Conservation (phyloP, 2,113 vertebrate genomes). For the Protobothrops flavoviridis region DNA sequence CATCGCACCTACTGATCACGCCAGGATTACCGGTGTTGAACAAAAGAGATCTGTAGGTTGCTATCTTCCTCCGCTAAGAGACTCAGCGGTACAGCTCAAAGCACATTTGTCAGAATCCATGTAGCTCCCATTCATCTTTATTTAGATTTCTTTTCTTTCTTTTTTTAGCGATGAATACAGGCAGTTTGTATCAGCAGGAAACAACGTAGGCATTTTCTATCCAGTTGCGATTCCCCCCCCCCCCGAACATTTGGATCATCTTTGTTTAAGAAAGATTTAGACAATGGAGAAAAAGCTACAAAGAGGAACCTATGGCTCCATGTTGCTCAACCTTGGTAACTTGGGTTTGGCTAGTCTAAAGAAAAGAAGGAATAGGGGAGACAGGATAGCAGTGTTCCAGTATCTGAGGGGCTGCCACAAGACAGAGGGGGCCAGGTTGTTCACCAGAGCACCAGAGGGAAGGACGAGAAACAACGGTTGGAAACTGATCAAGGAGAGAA, state of each 20-base stretch:
- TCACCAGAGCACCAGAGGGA: no score
- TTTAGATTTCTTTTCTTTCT: not conserved
- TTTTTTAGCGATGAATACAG: not conserved
- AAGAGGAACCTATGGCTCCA: not conserved
- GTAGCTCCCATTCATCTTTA: not conserved
- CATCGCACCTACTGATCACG: not conserved
- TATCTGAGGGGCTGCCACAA: no score
- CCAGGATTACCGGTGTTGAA: not conserved
- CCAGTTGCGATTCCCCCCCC: not conserved
- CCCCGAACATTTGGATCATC: not conserved
- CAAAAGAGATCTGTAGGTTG: not conserved
- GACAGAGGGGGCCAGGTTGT: no score
- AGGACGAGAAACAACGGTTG: no score
- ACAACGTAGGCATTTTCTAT: not conserved
- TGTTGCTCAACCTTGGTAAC: not conserved
- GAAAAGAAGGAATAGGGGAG: no score
- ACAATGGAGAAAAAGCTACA: not conserved
- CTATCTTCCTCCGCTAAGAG: not conserved
- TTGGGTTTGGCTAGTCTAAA: not conserved
- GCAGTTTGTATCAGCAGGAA: not conserved
- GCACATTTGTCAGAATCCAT: not conserved
- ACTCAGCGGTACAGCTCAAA: not conserved
- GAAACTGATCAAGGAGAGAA: no score
- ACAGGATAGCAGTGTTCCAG: no score
- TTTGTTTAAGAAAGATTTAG: not conserved